Conservation (phyloP, 2,888 invertebrate genomes). For the Saturnia pavonia region DNA sequence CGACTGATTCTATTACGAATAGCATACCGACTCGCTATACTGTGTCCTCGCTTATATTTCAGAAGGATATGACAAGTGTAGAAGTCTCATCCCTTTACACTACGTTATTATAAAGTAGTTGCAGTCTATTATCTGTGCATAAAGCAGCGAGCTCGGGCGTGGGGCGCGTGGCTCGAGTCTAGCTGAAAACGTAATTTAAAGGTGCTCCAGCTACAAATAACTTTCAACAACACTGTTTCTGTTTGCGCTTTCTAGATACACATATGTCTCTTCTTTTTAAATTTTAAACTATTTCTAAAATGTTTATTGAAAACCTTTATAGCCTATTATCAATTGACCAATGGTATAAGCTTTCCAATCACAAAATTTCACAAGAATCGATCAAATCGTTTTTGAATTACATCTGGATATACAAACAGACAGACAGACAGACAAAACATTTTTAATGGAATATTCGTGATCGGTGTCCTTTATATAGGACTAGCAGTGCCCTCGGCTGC, state of each 20-base stretch:
- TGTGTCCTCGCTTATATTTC: not conserved
- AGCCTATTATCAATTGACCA: too few relatives aligned
- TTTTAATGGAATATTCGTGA: too few relatives aligned
- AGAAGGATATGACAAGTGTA: not conserved
- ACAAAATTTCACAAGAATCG: too few relatives aligned
- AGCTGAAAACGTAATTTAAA: slow-evolving; percentile 2
- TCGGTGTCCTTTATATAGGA: too few relatives aligned
- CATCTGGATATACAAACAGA: too few relatives aligned
- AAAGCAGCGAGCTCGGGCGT: not conserved
- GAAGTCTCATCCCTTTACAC: not conserved
- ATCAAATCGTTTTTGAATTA: too few relatives aligned
- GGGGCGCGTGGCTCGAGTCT: not conserved
- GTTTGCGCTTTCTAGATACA: not conserved
- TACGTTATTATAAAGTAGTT: not conserved
- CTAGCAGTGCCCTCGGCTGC: too few relatives aligned
- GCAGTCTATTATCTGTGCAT: not conserved
- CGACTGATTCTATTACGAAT: too few relatives aligned
- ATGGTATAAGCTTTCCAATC: too few relatives aligned
- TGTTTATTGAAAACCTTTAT: not conserved
- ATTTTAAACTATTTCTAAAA: not conserved
- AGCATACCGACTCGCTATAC: too few relatives aligned
- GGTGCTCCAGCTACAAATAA: not conserved
- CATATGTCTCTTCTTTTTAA: not conserved
- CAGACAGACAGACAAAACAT: too few relatives aligned
- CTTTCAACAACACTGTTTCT: not conserved